Evolutionary conservation across 2,113 vertebrate species (phyloP).

Genomic region (Tragelaphus imberbis): DNA sequence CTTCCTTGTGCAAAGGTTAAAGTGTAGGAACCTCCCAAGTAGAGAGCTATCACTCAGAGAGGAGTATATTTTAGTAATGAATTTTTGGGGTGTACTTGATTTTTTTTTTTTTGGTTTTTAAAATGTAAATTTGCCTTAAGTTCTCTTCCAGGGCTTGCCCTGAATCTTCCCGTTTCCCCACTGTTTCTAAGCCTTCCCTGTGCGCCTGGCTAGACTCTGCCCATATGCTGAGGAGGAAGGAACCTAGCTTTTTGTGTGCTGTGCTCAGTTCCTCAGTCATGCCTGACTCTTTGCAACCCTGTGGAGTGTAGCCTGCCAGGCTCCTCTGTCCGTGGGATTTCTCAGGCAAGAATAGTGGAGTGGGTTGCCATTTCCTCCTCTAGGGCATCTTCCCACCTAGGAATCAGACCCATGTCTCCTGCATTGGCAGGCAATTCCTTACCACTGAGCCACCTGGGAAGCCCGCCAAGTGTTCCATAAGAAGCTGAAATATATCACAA

Average conservation of each 20-base stretch:
- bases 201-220: accelerated
- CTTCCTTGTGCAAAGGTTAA: not conserved
- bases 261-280: not conserved
- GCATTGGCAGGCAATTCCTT: not conserved
- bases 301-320: not conserved
- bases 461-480: accelerated
- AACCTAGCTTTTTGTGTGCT: not conserved
- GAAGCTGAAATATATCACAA: too few species aligned
- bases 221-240: not conserved
- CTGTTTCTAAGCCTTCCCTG: not conserved
- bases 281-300: not conserved
- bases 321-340: not conserved
- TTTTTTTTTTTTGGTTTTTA: not conserved
- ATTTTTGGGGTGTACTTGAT: not conserved
- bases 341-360: not conserved
- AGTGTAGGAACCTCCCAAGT: not conserved
- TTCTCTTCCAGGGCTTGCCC: not conserved
- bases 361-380: not conserved
- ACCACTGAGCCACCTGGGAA: not conserved
- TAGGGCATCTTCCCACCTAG: not conserved
- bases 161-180: not conserved
- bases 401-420: not conserved
- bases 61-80: not conserved
- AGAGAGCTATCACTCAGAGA: not conserved
- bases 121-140: not conserved